A percentile compares a stretch with the other conserved stretches of the same genome.
These are phyloP conservation scores for Pristionchus mayeri DNA, from an alignment of 2,888 invertebrate genomes.

Conservation along the genomic window DNA sequence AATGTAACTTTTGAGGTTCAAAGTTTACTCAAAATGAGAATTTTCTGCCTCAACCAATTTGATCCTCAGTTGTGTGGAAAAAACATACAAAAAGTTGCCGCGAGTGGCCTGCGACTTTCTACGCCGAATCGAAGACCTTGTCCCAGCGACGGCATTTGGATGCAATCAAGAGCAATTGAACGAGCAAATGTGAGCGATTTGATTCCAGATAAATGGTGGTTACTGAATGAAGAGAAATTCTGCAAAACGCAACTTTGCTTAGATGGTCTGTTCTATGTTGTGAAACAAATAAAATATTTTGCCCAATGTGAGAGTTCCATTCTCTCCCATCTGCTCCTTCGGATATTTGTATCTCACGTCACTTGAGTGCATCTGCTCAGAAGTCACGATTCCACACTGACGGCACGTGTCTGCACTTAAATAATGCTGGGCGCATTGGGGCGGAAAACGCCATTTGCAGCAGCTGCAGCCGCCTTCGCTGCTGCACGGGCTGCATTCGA, in stretches of 20 bases:
- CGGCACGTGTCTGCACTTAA: slow-evolving; percentile 32
- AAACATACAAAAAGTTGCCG: slow-evolving; percentile 15
- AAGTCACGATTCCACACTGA: slow-evolving; percentile 3
- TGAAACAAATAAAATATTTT: too few species aligned
- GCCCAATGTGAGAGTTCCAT: not conserved
- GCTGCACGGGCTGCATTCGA: slow-evolving; percentile 21
- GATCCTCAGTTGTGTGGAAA: too few species aligned
- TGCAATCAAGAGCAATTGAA: not conserved
- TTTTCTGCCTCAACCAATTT: not conserved
- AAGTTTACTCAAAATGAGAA: not conserved
- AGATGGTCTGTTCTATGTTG: too few species aligned
- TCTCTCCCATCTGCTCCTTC: slow-evolving; percentile 15
- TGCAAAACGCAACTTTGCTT: too few species aligned
- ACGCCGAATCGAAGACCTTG: slow-evolving; percentile 35
- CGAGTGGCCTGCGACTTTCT: slow-evolving; percentile 39
- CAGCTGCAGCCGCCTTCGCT: slow-evolving; percentile 21
- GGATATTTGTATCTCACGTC: slow-evolving; percentile 40
- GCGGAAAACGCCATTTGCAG: not conserved
- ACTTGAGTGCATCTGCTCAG: slow-evolving; percentile 43
- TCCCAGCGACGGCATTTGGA: slow-evolving; percentile 38
- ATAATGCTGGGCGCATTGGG: not conserved
- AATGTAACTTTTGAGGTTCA: too few species aligned
- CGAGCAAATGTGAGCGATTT: not conserved
- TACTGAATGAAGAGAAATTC: too few species aligned
- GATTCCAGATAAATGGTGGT: not conserved